These are phyloP conservation scores for Lasioglossum figueresi DNA, from an alignment of 2,888 invertebrate species.

Conservation along the genomic window DNA sequence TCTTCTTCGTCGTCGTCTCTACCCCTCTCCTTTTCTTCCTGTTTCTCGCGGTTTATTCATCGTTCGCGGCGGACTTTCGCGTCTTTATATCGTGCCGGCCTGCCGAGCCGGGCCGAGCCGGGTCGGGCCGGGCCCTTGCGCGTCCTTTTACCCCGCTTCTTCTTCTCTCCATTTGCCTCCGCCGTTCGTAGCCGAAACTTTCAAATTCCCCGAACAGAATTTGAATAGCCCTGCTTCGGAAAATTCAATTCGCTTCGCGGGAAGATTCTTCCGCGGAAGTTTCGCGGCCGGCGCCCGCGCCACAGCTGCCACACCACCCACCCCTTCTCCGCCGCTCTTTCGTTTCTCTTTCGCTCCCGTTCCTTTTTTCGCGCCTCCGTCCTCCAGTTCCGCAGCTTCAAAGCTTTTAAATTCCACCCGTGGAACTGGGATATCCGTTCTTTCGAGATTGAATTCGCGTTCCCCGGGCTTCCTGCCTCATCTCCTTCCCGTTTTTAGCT, in stretches of 20 bases:
- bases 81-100: conserved; percentile 17
- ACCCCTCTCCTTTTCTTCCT: conserved; percentile 13
- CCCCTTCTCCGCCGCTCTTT: background rate
- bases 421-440: conserved; percentile 53
- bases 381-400: conserved; percentile 22
- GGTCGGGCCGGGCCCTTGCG: background rate
- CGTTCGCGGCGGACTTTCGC: conserved; percentile 12
- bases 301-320: background rate
- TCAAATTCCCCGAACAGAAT: conserved; percentile 23
- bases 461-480: conserved; percentile 5
- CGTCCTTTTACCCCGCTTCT: background rate
- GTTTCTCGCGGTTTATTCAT: conserved; percentile 2
- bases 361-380: conserved; percentile 17
- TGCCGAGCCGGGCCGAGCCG: background rate
- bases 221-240: conserved; percentile 29
- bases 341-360: conserved; percentile 6
- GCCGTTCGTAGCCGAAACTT: background rate
- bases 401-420: conserved; percentile 50
- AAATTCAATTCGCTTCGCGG: conserved; percentile 30
- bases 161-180: background rate
- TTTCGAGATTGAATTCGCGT: conserved; percentile 56
- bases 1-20: background rate
- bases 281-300: background rate
- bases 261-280: conserved; percentile 27
- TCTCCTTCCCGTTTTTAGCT: background rate